Conservation (phyloP, 2,797 vertebrate genomes). For the Mus caroli region DNA sequence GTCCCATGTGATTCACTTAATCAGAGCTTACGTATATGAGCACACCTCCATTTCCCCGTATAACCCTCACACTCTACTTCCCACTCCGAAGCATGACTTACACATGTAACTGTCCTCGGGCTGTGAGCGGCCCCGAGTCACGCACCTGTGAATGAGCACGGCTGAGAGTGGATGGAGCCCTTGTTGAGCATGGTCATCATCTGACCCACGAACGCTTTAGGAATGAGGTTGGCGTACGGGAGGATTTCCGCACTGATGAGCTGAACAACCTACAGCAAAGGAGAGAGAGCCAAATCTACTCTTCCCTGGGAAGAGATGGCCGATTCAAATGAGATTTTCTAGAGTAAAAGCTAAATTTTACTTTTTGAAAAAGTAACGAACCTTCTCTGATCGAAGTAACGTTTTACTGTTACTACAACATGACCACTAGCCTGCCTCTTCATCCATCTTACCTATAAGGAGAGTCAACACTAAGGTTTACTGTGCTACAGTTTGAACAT, state of each 20-base stretch:
- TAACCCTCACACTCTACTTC: constrained; percentile 40
- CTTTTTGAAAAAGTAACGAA: constrained; percentile 52
- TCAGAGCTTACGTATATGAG: neutral
- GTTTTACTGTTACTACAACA: constrained; percentile 41
- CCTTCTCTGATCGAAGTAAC: neutral
- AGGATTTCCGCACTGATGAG: constrained; percentile 99
- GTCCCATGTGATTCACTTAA: constrained; percentile 24
- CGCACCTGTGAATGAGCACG: constrained; percentile 98
- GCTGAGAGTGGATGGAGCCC: constrained; percentile 99
- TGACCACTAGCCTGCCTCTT: neutral
- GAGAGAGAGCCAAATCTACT: constrained; percentile 68
- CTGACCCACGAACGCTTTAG: constrained; percentile 99
- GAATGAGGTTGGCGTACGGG: constrained; percentile 99
- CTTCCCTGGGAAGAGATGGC: constrained; percentile 54
- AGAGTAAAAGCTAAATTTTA: constrained; percentile 56
- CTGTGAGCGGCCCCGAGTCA: constrained; percentile 41
- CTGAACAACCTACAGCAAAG: constrained; percentile 95
- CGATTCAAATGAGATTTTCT: constrained; percentile 69
- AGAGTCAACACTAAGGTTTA: neutral
- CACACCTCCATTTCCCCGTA: neutral
- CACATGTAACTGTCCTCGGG: neutral
- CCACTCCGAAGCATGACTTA: constrained; percentile 16
- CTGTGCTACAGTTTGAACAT: constrained; percentile 7
- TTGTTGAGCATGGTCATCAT: constrained; percentile 99
- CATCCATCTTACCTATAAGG: constrained; percentile 20